A percentile compares a stretch with the other conserved stretches of the same genome.
These are phyloP conservation scores for Gymnogyps californianus DNA, from an alignment of 2,113 vertebrate species.

Conservation along the genomic window DNA sequence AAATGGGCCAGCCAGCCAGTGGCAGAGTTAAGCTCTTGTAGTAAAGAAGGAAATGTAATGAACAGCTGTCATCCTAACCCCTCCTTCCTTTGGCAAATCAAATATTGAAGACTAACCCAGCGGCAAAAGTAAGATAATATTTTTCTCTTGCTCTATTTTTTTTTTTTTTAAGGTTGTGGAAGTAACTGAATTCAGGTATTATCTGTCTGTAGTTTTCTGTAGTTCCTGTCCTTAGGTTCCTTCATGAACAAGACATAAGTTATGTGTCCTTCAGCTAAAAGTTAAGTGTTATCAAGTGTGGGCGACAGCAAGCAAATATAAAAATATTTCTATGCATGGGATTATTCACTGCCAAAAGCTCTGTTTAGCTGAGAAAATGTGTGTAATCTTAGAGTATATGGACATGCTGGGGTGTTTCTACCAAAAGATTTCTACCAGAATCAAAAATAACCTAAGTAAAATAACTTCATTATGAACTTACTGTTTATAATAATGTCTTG, in stretches of 20 bases:
- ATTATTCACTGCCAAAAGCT: conserved; percentile 11
- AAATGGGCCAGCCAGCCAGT: conserved; percentile 48
- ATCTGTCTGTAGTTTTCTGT: neutral
- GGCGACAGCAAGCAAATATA: neutral
- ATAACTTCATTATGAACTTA: neutral
- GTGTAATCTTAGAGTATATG: neutral
- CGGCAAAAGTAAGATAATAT: conserved; percentile 51
- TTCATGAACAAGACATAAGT: neutral
- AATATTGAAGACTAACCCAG: conserved; percentile 11
- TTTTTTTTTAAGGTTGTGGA: neutral
- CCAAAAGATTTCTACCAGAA: neutral
- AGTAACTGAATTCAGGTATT: neutral
- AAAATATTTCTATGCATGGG: neutral
- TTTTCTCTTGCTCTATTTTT: neutral
- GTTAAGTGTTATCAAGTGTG: neutral
- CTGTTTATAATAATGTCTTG: neutral
- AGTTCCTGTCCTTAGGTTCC: neutral
- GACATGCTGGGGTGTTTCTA: neutral
- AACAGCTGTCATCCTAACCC: conserved; percentile 42
- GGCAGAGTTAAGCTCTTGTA: conserved; percentile 56
- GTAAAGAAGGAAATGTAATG: conserved; percentile 20
- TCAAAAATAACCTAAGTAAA: conserved; percentile 14
- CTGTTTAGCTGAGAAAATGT: neutral
- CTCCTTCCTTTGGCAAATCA: neutral
- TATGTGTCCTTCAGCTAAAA: conserved; percentile 1